Percentiles rank a stretch among this genome's conserved stretches.
phyloP scores from a whole-genome alignment of 2,113 vertebrate species.

The Spilogale gracilis region DNA sequence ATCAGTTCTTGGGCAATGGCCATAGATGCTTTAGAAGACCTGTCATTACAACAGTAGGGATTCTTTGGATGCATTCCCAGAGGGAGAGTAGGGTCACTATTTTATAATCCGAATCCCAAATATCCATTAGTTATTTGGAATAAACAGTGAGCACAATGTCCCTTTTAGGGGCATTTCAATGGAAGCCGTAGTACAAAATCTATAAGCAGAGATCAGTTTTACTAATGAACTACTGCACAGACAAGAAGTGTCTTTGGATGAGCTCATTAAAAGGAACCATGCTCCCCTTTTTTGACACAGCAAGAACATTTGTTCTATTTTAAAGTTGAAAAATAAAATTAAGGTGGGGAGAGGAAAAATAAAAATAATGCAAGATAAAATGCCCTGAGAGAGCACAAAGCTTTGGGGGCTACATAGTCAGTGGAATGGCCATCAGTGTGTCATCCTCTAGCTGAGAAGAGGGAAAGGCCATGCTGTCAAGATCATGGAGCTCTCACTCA shows the following conservation, averaged over 20 bases:
- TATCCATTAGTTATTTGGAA: background rate
- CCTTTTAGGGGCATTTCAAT: background rate
- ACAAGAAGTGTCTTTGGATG: background rate
- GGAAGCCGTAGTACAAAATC: background rate
- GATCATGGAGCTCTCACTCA: background rate
- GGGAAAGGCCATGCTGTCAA: background rate
- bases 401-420: background rate
- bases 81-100: background rate
- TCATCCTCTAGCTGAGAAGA: background rate
- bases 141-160: background rate
- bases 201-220: background rate
- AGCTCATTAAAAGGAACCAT: background rate
- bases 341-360: background rate
- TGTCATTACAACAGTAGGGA: background rate
- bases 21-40: background rate
- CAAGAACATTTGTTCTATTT: conserved; percentile 43
- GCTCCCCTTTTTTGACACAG: conserved; percentile 25
- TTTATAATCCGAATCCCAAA: background rate
- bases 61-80: background rate
- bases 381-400: background rate
- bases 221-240: background rate
- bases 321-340: conserved; percentile 36
- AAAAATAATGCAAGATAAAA: background rate
- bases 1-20: background rate
- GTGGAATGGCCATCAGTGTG: background rate